These are phyloP conservation scores for Calameuta filiformis DNA, from an alignment of 2,888 invertebrate genomes.

Conservation along the genomic window DNA sequence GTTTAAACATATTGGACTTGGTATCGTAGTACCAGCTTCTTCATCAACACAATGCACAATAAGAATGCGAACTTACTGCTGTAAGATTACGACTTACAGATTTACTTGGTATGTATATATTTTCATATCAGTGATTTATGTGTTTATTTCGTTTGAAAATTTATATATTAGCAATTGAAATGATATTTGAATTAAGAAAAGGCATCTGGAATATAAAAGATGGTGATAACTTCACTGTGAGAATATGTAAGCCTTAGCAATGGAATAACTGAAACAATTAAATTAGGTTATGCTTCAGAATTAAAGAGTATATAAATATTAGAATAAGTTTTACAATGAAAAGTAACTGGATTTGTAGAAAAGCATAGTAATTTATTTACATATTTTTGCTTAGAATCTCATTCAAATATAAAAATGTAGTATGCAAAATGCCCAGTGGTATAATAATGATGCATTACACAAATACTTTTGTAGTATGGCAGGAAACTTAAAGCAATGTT, in stretches of 20 bases:
- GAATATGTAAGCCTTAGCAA: neutral
- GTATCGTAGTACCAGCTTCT: neutral
- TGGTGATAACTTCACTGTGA: neutral
- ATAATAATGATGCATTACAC: neutral
- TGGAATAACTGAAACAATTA: neutral
- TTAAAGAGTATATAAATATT: neutral
- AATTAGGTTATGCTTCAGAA: neutral
- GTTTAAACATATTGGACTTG: neutral
- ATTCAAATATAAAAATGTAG: neutral
- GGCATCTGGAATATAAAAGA: no score
- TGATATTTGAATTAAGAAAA: neutral
- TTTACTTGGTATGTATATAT: neutral
- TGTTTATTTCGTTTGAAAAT: neutral
- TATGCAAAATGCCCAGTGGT: neutral
- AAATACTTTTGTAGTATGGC: neutral
- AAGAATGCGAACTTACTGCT: neutral
- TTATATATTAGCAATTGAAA: neutral
- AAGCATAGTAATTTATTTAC: conserved; percentile 34
- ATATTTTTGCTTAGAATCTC: conserved; percentile 23
- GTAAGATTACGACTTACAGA: neutral
- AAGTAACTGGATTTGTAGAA: conserved; percentile 13
- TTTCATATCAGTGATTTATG: no score
- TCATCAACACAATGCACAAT: neutral
- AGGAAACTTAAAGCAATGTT: neutral
- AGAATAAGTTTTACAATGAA: neutral